A percentile compares a stretch with the other conserved stretches of the same genome.
These are phyloP conservation scores for Tetrao urogallus DNA, from an alignment of 2,113 vertebrate genomes.

Conservation along the genomic window DNA sequence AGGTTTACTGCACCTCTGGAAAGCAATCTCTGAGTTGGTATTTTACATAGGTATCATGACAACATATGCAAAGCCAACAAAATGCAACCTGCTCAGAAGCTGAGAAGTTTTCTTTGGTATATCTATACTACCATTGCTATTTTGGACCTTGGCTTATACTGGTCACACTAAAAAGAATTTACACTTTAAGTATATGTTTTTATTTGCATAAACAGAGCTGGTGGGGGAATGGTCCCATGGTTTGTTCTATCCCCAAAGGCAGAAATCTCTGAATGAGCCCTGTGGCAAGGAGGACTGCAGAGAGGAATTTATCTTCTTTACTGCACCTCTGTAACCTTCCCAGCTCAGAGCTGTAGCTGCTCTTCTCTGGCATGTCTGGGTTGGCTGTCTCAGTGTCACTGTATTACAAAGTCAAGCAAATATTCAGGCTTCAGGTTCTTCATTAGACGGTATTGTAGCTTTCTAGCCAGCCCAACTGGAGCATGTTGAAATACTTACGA, in stretches of 20 bases:
- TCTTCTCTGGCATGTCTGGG: not conserved
- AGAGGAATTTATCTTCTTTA: not conserved
- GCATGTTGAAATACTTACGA: not conserved
- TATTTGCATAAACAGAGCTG: not conserved
- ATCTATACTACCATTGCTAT: not conserved
- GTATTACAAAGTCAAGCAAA: not conserved
- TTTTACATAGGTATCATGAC: not conserved
- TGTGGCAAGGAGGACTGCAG: not conserved
- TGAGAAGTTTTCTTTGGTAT: not conserved
- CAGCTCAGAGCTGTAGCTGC: not conserved
- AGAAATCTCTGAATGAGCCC: not conserved
- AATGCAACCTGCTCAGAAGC: not conserved
- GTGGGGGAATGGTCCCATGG: fast-evolving
- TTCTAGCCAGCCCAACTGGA: not conserved
- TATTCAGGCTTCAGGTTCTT: not conserved
- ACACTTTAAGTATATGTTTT: not conserved
- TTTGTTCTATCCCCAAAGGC: not conserved
- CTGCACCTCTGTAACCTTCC: not conserved
- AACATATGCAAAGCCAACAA: not conserved
- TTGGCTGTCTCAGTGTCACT: not conserved
- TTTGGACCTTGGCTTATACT: not conserved
- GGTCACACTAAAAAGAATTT: not conserved
- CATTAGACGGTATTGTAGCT: not conserved
- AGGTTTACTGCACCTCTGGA: not conserved
- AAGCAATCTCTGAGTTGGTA: not conserved